Base-by-base conservation (phyloP, 2,888 invertebrate genomes). In the Pollenia griseotomentosa region DNA sequence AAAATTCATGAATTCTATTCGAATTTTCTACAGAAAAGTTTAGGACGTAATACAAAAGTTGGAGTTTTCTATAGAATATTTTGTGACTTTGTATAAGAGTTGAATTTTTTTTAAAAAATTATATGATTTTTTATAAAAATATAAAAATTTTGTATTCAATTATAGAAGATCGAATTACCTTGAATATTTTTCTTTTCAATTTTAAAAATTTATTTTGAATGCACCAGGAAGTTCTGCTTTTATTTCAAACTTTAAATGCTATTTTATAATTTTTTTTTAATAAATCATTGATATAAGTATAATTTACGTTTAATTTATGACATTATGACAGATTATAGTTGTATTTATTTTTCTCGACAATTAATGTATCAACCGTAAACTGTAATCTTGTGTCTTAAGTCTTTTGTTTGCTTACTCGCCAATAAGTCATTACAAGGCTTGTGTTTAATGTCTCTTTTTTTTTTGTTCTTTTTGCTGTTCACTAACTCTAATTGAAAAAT, bases 401-500 rank as follows among this genome's bases (percentile, higher is more conserved):
- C 86, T 82, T 78, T 70, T 74, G 68, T 78, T 71, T 51, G 19
- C 42, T 9, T 44, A 42, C 8, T 44, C 14, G 61, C 44, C 65
- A 66, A 71, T 65, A 83, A 77, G 59, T 59, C 71, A 66, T 57
- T 74, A 19, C 10, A 44, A n/a, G 68, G 63, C 63, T 51, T 75
- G 68, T 57, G 59, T 6, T 40, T 59, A 42, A 40, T 14, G 40
- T 42, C 51, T 63, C 46, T 46, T 19, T 23, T 1, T 2, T 23
- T 23, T 23, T 23, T 23, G 1, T 19, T 59, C 57, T 12, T 14
- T 9, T 10, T 73, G 9, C 10, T 12, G 16, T 53, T 70, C 19
- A 44, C 14, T 33, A 66, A 53, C 8, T 75, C 46, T 61, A 85
- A 77, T 77, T 73, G 79, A 57, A 83, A 79, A 83, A 83, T 83